These are phyloP conservation scores for Gasterosteus nipponicus DNA, from an alignment of 2,113 vertebrate genomes.

Conservation along the genomic window DNA sequence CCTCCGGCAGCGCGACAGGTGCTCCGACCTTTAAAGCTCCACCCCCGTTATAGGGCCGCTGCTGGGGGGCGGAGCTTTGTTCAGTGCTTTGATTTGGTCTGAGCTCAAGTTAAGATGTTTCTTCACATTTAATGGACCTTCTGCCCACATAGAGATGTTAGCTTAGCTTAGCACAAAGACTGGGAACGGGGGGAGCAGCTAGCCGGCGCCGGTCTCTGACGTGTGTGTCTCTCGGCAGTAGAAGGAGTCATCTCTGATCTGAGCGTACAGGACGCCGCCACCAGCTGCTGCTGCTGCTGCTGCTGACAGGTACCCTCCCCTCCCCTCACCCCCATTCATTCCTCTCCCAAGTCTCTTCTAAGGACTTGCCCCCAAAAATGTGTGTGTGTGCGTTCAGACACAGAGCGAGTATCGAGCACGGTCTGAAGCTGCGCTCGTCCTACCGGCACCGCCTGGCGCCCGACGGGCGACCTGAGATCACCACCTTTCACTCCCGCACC, in stretches of 20 bases:
- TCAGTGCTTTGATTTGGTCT: too few species aligned
- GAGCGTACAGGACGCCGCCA: conserved; percentile 18
- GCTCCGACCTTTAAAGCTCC: background rate
- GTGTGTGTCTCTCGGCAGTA: conserved; percentile 25
- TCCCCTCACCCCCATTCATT: background rate
- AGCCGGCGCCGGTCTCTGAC: too few species aligned
- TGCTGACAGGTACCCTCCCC: conserved; percentile 30
- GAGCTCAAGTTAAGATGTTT: too few species aligned
- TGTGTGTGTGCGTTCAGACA: background rate
- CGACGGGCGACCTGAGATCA: conserved; percentile 89
- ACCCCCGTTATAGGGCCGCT: too few species aligned
- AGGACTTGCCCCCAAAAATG: background rate
- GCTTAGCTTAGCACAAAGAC: conserved; percentile 1
- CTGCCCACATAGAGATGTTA: background rate
- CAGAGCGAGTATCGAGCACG: conserved; percentile 83
- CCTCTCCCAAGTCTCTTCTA: too few species aligned
- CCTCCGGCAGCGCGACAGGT: conserved; percentile 40
- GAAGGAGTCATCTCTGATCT: conserved; percentile 50
- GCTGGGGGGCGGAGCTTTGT: too few species aligned
- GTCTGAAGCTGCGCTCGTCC: conserved; percentile 87
- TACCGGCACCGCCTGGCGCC: conserved; percentile 87
- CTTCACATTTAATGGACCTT: too few species aligned
- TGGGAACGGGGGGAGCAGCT: background rate
- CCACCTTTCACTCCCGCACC: conserved; percentile 90
- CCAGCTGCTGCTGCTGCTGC: conserved; percentile 2